Evolutionary conservation across 2,888 invertebrate genomes (phyloP).

Genomic region (Pilophorus perplexus): DNA sequence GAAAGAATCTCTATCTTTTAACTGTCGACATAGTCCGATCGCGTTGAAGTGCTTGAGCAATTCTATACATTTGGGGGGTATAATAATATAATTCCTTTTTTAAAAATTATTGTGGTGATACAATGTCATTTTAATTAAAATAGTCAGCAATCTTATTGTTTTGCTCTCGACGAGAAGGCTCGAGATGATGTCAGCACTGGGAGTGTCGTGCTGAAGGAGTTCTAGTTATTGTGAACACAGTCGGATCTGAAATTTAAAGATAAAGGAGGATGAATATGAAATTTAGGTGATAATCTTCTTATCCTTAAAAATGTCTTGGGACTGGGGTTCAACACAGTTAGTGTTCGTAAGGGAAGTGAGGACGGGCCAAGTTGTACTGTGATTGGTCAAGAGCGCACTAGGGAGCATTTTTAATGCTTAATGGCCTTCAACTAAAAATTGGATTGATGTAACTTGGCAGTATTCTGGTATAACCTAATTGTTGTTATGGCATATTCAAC

Average conservation of each 20-base stretch:
- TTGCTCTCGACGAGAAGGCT: slow-evolving; percentile 6
- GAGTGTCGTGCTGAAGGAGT: background rate
- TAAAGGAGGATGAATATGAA: too few relatives aligned
- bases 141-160: slow-evolving; percentile 13
- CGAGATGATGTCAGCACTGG: background rate
- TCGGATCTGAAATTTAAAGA: slow-evolving; percentile 21
- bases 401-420: too few relatives aligned
- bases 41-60: slow-evolving; percentile 45
- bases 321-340: too few relatives aligned
- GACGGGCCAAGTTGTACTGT: too few relatives aligned
- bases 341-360: too few relatives aligned
- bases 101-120: background rate
- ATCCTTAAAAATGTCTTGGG: too few relatives aligned
- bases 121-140: slow-evolving; percentile 34
- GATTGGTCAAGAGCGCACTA: too few relatives aligned
- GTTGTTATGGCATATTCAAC: too few relatives aligned
- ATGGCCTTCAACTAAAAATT: too few relatives aligned
- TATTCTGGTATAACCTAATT: too few relatives aligned
- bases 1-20: slow-evolving; percentile 27
- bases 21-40: slow-evolving; percentile 29
- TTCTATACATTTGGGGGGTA: slow-evolving; percentile 15
- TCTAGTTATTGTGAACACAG: slow-evolving; percentile 32
- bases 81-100: background rate
- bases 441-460: too few relatives aligned
- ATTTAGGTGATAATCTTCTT: too few relatives aligned